Evolutionary conservation across 2,113 vertebrate genomes (phyloP).

Genomic region (Prunella fulvescens): DNA sequence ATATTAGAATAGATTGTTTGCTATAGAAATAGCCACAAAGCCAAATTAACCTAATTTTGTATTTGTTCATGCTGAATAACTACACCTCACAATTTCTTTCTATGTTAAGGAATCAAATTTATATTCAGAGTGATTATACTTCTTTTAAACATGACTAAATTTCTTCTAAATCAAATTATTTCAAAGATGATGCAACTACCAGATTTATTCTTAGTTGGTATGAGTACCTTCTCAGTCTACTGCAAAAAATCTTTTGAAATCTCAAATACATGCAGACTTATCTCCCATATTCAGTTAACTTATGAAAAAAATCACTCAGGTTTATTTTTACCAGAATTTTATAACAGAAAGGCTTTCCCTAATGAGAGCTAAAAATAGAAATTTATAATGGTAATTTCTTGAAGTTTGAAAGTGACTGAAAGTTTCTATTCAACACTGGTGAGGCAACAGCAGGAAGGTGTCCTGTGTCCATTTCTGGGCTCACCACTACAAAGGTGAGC

Average conservation of each 20-base stretch:
- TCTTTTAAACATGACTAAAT: neutral
- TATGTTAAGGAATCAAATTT: neutral
- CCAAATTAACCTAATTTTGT: neutral
- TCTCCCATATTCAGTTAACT: neutral
- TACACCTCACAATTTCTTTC: neutral
- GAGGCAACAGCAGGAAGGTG: neutral
- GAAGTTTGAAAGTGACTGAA: neutral
- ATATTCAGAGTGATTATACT: neutral
- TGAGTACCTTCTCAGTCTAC: neutral
- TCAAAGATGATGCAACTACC: neutral
- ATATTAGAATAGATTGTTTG: neutral
- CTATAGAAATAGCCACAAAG: neutral
- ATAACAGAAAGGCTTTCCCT: neutral
- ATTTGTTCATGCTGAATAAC: neutral
- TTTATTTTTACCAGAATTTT: neutral
- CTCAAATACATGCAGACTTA: neutral
- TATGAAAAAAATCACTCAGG: neutral
- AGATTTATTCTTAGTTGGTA: conserved; percentile 11
- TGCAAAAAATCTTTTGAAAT: neutral
- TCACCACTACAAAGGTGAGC: neutral
- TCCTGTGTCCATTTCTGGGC: neutral
- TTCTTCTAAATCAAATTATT: conserved; percentile 9
- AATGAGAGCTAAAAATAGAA: neutral
- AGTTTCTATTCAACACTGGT: neutral
- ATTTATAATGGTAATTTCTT: neutral